phyloP scores from a whole-genome alignment of 53 echinoderm and acorn worm species.

The Mesocentrotus franciscanus region DNA sequence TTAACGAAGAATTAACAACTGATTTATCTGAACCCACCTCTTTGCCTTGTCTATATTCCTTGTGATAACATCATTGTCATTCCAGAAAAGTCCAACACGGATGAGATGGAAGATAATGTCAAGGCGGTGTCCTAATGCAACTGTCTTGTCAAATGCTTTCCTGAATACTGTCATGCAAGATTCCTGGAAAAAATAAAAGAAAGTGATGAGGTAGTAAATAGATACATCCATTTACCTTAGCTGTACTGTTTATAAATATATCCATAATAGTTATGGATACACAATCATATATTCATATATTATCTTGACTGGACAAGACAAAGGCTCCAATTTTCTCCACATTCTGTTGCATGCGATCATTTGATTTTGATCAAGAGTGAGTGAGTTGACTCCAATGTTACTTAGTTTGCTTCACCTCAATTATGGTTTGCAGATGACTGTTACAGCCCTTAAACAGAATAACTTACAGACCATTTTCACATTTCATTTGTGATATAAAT shows the following conservation, averaged over 20 bases:
- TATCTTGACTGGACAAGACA: too few species aligned
- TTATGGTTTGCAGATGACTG: too few species aligned
- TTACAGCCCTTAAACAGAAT: not conserved
- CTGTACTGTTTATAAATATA: not conserved
- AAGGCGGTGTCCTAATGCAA: conserved; percentile 92
- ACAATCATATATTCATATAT: too few species aligned
- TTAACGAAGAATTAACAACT: not conserved
- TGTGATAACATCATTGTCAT: conserved; percentile 96
- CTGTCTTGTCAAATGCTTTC: conserved; percentile 98
- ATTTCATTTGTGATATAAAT: not conserved
- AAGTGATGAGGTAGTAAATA: not conserved
- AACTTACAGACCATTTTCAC: not conserved
- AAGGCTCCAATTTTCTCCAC: too few species aligned
- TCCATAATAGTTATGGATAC: too few species aligned
- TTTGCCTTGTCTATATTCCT: conserved; percentile 98
- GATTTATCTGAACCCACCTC: conserved; percentile 68
- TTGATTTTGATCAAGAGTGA: too few species aligned
- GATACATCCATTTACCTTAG: too few species aligned
- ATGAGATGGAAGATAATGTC: conserved; percentile 98
- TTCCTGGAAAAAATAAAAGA: conserved; percentile 64
- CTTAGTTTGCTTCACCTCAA: too few species aligned
- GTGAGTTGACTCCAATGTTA: too few species aligned
- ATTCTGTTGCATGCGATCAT: too few species aligned
- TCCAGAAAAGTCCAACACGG: conserved; percentile 85
- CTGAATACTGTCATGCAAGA: conserved; percentile 92